These are phyloP conservation scores for Xyrauchen texanus DNA, from an alignment of 2,113 vertebrate species.

Conservation along the genomic window DNA sequence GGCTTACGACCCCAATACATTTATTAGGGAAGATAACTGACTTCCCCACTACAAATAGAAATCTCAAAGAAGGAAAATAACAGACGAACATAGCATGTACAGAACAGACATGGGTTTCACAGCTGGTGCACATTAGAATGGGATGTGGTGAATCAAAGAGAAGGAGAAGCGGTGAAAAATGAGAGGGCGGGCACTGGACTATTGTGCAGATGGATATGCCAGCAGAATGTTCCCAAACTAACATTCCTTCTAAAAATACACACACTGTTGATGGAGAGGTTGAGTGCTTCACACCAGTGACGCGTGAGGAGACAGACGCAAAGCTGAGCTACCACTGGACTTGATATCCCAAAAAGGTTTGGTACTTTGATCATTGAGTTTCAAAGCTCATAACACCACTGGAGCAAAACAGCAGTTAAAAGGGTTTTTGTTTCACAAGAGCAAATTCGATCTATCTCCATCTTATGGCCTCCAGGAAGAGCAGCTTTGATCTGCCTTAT, in stretches of 20 bases:
- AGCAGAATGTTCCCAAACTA: slow-evolving; percentile 43
- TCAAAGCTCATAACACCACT: slow-evolving; percentile 38
- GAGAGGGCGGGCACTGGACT: slow-evolving; percentile 28
- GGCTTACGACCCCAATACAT: too few species aligned
- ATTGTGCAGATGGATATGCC: slow-evolving; percentile 46
- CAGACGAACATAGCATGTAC: slow-evolving; percentile 4
- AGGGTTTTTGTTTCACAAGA: slow-evolving; percentile 44
- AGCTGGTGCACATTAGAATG: slow-evolving; percentile 41
- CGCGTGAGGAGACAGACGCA: slow-evolving; percentile 10
- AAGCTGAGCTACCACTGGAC: background rate
- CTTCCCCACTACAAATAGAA: too few species aligned
- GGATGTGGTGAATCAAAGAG: slow-evolving; percentile 21
- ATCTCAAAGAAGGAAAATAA: background rate
- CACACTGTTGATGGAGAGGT: background rate
- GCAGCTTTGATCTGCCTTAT: slow-evolving; percentile 44
- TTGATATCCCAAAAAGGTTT: background rate
- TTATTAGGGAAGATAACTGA: too few species aligned
- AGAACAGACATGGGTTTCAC: slow-evolving; percentile 44
- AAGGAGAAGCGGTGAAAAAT: background rate
- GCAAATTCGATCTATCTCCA: slow-evolving; percentile 43
- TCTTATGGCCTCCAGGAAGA: slow-evolving; percentile 49
- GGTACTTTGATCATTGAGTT: slow-evolving; percentile 42
- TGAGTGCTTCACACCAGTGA: slow-evolving; percentile 15
- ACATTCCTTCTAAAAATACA: slow-evolving; percentile 53
- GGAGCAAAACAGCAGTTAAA: slow-evolving; percentile 42